Conservation (phyloP, 1,140 invertebrate genomes). For the Homalodisca vitripennis region DNA sequence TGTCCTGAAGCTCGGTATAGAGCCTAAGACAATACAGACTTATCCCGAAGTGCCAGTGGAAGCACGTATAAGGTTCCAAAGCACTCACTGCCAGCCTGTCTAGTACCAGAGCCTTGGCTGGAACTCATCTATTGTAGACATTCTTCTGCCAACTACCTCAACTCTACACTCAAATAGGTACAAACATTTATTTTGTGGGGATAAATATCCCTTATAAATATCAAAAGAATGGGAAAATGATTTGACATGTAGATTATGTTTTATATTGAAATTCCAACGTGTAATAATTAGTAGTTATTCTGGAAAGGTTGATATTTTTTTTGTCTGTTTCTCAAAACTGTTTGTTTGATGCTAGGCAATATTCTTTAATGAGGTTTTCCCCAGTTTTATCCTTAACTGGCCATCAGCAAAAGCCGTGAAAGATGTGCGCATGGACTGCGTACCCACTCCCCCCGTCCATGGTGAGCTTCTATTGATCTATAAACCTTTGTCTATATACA, state of each 20-base stretch:
- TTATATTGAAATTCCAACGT: neutral
- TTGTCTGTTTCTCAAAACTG: too few species aligned
- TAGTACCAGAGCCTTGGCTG: conserved; percentile 67
- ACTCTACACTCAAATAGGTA: conserved; percentile 52
- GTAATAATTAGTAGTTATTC: too few species aligned
- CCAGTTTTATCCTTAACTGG: conserved; percentile 80
- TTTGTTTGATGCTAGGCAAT: too few species aligned
- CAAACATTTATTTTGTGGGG: conserved; percentile 38
- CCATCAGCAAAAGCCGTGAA: conserved; percentile 76
- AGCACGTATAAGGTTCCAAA: conserved; percentile 67
- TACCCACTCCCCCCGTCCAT: conserved; percentile 73
- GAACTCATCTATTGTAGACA: conserved; percentile 76
- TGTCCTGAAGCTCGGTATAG: conserved; percentile 63
- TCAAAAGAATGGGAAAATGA: too few species aligned
- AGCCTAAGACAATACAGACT: conserved; percentile 69
- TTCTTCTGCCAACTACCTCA: conserved; percentile 52
- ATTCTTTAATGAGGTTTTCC: too few species aligned
- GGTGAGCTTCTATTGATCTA: too few species aligned
- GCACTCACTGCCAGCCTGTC: conserved; percentile 50
- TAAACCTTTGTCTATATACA: too few species aligned
- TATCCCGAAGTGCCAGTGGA: conserved; percentile 71
- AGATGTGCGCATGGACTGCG: conserved; percentile 76
- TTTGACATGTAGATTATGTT: neutral
- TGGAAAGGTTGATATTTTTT: too few species aligned
- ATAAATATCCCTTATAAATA: neutral